These are phyloP conservation scores for Clostera curtula DNA, from an alignment of 2,888 invertebrate species.

Conservation along the genomic window DNA sequence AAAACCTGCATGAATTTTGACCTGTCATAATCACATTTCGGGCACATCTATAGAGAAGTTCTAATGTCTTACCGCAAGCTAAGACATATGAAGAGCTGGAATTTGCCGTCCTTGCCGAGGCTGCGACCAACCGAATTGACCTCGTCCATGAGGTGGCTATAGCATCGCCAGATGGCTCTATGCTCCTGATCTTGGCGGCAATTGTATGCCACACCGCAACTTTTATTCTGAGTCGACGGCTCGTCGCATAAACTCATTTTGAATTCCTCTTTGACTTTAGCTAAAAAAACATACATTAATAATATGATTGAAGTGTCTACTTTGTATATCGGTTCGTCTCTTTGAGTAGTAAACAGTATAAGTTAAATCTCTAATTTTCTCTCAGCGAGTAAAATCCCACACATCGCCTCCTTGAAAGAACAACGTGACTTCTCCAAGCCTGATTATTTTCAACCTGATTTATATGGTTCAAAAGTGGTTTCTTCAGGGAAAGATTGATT, in stretches of 20 bases:
- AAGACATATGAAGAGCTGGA: slow-evolving; percentile 96
- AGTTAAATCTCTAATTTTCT: too few species aligned
- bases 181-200: slow-evolving; percentile 70
- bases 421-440: too few species aligned
- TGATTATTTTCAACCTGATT: too few species aligned
- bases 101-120: slow-evolving; percentile 98
- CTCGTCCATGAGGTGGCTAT: slow-evolving; percentile 91
- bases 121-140: slow-evolving; percentile 86
- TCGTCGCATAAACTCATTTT: slow-evolving; percentile 82
- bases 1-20: too few species aligned
- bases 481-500: too few species aligned
- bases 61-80: slow-evolving; percentile 91
- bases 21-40: too few species aligned
- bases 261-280: slow-evolving; percentile 86
- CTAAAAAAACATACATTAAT: slow-evolving; percentile 53
- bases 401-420: too few species aligned
- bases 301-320: slow-evolving; percentile 8
- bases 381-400: too few species aligned
- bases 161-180: slow-evolving; percentile 88
- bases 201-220: slow-evolving; percentile 57
- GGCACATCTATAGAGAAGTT: background rate
- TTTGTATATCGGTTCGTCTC: too few species aligned
- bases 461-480: too few species aligned
- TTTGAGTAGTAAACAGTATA: too few species aligned
- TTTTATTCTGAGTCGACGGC: slow-evolving; percentile 38